Evolutionary conservation across 2,113 vertebrate genomes (phyloP).

Genomic region (Vidua chalybeata): DNA sequence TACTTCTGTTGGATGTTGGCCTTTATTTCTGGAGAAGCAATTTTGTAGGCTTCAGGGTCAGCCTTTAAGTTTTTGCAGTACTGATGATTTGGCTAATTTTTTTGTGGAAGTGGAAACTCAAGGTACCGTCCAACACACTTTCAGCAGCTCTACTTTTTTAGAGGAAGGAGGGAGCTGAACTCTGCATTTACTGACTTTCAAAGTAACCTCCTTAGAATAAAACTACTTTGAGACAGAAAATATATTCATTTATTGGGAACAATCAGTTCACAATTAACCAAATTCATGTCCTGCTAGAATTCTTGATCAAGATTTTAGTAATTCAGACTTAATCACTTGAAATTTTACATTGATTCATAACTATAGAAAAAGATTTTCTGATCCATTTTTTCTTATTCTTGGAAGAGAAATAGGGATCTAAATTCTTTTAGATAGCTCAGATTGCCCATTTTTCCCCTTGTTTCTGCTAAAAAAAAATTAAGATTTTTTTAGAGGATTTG

Average conservation of each 20-base stretch:
- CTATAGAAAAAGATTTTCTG: not conserved
- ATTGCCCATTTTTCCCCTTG: not conserved
- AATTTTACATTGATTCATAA: not conserved
- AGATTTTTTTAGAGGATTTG: not conserved
- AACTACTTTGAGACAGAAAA: not conserved
- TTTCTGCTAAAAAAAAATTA: not conserved
- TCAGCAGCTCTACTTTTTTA: not conserved
- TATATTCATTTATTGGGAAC: not conserved
- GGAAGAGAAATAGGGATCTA: not conserved
- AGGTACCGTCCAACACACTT: not conserved
- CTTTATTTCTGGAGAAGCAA: constrained; percentile 4
- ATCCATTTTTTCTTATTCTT: not conserved
- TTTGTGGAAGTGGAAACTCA: constrained; percentile 15
- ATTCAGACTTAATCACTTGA: not conserved
- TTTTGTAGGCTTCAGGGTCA: not conserved
- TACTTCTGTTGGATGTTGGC: not conserved
- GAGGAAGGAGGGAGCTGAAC: not conserved
- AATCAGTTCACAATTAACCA: not conserved
- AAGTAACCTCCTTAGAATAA: not conserved
- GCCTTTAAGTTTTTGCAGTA: not conserved
- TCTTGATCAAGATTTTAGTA: not conserved
- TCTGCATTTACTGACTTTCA: not conserved
- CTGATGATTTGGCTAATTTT: not conserved
- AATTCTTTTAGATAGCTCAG: not conserved
- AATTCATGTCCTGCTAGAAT: not conserved